Evolutionary conservation across 2,797 vertebrate genomes (phyloP).

Genomic region (Sarcophilus harrisii): DNA sequence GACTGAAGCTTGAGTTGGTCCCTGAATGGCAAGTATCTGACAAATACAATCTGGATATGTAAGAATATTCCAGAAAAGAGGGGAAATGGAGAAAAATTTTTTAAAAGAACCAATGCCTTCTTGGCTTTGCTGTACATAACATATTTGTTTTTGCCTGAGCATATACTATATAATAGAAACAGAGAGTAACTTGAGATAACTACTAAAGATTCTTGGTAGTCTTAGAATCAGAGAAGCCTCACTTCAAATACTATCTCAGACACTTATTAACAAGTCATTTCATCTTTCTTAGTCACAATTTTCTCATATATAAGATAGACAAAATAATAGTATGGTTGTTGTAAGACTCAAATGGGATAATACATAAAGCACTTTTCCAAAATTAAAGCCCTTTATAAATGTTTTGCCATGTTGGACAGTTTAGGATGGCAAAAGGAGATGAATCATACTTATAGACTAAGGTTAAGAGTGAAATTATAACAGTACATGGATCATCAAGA

Average conservation of each 20-base stretch:
- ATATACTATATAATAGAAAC: neutral
- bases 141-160: neutral
- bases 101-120: neutral
- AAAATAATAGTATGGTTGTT: neutral
- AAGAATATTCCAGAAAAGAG: neutral
- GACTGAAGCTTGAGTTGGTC: neutral
- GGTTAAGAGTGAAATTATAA: neutral
- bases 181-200: neutral
- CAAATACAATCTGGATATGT: neutral
- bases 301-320: neutral
- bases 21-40: neutral
- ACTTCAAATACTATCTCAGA: neutral
- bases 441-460: neutral
- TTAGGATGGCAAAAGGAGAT: neutral
- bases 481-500: neutral
- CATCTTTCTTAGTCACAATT: neutral
- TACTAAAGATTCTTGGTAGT: neutral
- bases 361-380: neutral
- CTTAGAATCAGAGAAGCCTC: neutral
- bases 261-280: neutral
- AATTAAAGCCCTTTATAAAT: neutral
- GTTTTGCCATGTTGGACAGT: neutral
- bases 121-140: neutral
- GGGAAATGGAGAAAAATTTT: neutral
- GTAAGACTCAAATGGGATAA: neutral